These are phyloP conservation scores for Indri indri DNA, from an alignment of 2,113 vertebrate genomes.

Conservation along the genomic window DNA sequence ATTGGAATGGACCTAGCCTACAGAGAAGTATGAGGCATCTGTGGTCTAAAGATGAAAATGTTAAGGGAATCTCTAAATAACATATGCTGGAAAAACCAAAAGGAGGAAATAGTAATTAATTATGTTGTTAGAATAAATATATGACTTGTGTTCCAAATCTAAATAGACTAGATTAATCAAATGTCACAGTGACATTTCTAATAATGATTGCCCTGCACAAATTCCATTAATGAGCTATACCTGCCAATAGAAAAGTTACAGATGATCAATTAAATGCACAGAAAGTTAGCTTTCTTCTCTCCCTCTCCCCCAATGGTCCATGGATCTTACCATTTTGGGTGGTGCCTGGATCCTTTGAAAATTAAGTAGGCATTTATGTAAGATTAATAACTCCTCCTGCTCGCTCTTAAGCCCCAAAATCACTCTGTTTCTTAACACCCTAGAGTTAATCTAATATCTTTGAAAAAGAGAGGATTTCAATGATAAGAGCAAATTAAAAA, in stretches of 20 bases:
- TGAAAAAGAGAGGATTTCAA: constrained; percentile 63
- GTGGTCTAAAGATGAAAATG: neutral
- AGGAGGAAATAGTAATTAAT: constrained; percentile 56
- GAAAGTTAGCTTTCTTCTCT: constrained; percentile 73
- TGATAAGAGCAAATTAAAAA: constrained; percentile 82
- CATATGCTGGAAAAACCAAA: neutral
- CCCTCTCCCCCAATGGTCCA: constrained; percentile 13
- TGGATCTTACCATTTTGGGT: neutral
- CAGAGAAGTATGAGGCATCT: neutral
- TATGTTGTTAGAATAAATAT: constrained; percentile 71
- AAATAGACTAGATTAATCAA: constrained; percentile 81
- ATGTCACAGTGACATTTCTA: constrained; percentile 80
- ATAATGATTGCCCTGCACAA: constrained; percentile 73
- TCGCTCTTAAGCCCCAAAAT: constrained; percentile 2
- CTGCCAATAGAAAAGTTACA: constrained; percentile 76
- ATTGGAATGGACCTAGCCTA: neutral
- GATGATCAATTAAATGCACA: constrained; percentile 81
- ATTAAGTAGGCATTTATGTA: constrained; percentile 36
- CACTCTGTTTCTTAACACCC: constrained; percentile 66
- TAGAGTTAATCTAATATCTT: constrained; percentile 67
- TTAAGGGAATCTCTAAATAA: neutral
- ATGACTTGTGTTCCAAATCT: constrained; percentile 72
- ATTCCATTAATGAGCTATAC: constrained; percentile 76
- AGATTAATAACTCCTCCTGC: constrained; percentile 44
- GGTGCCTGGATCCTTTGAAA: constrained; percentile 8